Evolutionary conservation across 2,797 vertebrate genomes (phyloP).

Genomic region (Triplophysa yarkandensis): DNA sequence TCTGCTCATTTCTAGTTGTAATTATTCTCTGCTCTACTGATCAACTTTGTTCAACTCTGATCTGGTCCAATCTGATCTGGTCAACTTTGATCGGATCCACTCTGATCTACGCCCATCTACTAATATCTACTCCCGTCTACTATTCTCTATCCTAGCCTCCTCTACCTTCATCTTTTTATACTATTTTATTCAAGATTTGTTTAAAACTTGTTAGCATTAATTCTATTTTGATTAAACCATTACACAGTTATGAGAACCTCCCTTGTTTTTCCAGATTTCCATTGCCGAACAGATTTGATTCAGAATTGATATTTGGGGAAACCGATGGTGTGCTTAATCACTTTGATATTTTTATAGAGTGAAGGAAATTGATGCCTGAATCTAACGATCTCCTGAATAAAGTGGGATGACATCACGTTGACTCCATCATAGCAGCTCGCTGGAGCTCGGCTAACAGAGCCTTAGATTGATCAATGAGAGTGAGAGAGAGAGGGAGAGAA

Average conservation of each 20-base stretch:
- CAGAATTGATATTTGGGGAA: slow-evolving; percentile 75
- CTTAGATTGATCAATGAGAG: slow-evolving; percentile 13
- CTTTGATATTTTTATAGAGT: slow-evolving; percentile 67
- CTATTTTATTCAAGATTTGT: neutral
- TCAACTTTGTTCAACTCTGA: neutral
- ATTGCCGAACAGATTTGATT: slow-evolving; percentile 16
- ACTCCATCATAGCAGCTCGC: slow-evolving; percentile 64
- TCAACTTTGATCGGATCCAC: too few relatives aligned
- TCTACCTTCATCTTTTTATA: neutral
- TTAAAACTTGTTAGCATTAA: neutral
- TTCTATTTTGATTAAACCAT: neutral
- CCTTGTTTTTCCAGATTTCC: slow-evolving; percentile 10
- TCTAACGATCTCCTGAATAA: slow-evolving; percentile 62
- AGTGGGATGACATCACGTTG: slow-evolving; percentile 72
- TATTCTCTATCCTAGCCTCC: neutral
- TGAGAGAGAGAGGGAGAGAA: neutral
- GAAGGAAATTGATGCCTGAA: slow-evolving; percentile 71
- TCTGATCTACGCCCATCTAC: too few relatives aligned
- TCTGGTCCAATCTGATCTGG: neutral
- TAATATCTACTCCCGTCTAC: neutral
- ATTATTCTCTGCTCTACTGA: neutral
- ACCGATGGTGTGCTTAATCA: slow-evolving; percentile 71
- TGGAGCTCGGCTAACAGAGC: slow-evolving; percentile 49
- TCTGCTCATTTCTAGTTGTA: too few relatives aligned
- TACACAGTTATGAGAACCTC: slow-evolving; percentile 5